Percentiles rank a stretch among this genome's conserved stretches.
phyloP scores from a whole-genome alignment of 2,113 vertebrate species.

The Cavia aperea region DNA sequence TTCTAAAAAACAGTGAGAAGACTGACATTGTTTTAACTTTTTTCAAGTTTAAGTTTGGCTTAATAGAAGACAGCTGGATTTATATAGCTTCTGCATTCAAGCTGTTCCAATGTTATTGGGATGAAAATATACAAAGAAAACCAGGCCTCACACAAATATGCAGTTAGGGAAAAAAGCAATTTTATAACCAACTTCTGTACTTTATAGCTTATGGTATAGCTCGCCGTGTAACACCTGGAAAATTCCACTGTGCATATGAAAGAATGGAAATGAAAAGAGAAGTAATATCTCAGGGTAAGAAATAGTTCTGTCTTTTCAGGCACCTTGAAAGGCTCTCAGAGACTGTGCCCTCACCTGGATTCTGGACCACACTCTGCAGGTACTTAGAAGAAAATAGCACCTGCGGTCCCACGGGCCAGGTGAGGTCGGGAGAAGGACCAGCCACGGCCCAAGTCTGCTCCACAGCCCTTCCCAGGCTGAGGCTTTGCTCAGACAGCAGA shows the following conservation, averaged over 20 bases:
- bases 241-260: constrained; percentile 1
- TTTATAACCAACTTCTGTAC: constrained; percentile 52
- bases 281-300: neutral
- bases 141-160: constrained; percentile 46
- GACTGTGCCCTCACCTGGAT: neutral
- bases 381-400: neutral
- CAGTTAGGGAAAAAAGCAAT: neutral
- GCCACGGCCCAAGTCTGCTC: neutral
- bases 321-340: neutral
- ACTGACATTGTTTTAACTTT: constrained; percentile 32
- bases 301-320: neutral
- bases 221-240: constrained; percentile 38
- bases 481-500: neutral
- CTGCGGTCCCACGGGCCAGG: neutral
- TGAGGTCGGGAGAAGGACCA: neutral
- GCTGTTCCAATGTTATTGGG: constrained; percentile 62
- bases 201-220: constrained; percentile 42
- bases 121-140: constrained; percentile 62
- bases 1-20: neutral
- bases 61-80: constrained; percentile 60
- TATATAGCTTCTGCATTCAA: constrained; percentile 36
- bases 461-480: neutral
- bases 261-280: constrained; percentile 1
- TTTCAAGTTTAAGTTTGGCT: constrained; percentile 36
- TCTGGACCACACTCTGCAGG: neutral